Base-by-base conservation (phyloP, 2,113 vertebrate species). In the Scophthalmus maximus region DNA sequence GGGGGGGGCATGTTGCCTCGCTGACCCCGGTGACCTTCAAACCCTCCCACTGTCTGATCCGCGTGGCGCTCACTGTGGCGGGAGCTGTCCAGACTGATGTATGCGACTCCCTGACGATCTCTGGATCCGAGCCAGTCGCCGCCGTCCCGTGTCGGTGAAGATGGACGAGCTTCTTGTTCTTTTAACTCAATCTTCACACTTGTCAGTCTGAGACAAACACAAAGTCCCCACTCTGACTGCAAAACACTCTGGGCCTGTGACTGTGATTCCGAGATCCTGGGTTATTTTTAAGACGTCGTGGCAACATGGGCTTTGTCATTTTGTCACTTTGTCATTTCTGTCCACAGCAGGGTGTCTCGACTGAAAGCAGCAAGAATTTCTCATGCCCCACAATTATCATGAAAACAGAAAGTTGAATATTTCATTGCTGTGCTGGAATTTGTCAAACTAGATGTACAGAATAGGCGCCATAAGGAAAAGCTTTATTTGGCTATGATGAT, bases 11-110 rank as follows among this genome's bases (percentile, higher is more conserved):
- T 84, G 81, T n/a, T 88, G 83, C 82, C 75, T 84, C 42, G 1
- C 74, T 77, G 81, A 83, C 81, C 84, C 68, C 57, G 68, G 26
- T 85, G 83, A 88, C 89, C 87, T 89, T 88, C 87, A 88, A 75
- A 72, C 68, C 49, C 18, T 55, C 71, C 77, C 27, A 26, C 81
- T 69, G 65, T 78, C 75, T 64, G 74, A 83, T 68, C 76, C 27
- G 50, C 34, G 1, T 9, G 65, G 18, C 69, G 76, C 78, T 78
- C 64, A 78, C 50, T 40, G 32, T 17, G 40, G 68, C 78, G 75
- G n/a, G n/a, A 85, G 86, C 80, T 87, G 78, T 86, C 75, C 53
- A 70, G 72, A 55, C 78, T 71, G 75, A 83, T 74, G 47, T 63
- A 55, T 79, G 62, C 57, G 51, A 32, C 76, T 75, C 74, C 87